A percentile compares a stretch with the other conserved stretches of the same genome.
Conservation (phyloP, 2,113 vertebrate genomes). For the Rallus limicola region DNA sequence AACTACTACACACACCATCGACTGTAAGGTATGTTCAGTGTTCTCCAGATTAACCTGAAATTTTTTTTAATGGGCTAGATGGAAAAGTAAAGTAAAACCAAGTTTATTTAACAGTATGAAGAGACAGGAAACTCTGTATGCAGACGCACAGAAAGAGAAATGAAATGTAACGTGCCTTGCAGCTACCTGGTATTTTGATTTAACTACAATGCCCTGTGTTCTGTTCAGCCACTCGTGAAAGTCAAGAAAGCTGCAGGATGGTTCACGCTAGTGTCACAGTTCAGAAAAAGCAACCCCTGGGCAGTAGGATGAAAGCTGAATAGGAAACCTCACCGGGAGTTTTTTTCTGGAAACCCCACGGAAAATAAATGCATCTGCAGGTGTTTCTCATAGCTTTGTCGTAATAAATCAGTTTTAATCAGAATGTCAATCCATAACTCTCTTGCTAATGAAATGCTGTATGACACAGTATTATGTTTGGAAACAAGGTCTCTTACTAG, state of each 20-base stretch:
- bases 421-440: neutral
- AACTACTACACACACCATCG: neutral
- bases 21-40: neutral
- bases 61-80: neutral
- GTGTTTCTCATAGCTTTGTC: neutral
- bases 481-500: neutral
- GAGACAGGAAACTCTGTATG: neutral
- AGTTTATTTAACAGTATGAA: neutral
- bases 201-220: neutral
- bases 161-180: neutral
- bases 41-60: conserved; percentile 40
- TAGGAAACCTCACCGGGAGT: neutral
- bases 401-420: conserved; percentile 34
- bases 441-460: neutral
- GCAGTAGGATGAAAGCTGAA: neutral
- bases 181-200: neutral
- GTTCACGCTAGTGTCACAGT: neutral
- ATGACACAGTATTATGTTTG: neutral
- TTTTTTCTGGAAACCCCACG: neutral
- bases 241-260: neutral
- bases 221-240: neutral
- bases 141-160: neutral
- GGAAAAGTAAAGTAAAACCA: neutral
- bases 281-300: neutral
- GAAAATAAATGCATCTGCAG: neutral